Conservation (phyloP, 2,888 invertebrate species). For the Cenopis cana region DNA sequence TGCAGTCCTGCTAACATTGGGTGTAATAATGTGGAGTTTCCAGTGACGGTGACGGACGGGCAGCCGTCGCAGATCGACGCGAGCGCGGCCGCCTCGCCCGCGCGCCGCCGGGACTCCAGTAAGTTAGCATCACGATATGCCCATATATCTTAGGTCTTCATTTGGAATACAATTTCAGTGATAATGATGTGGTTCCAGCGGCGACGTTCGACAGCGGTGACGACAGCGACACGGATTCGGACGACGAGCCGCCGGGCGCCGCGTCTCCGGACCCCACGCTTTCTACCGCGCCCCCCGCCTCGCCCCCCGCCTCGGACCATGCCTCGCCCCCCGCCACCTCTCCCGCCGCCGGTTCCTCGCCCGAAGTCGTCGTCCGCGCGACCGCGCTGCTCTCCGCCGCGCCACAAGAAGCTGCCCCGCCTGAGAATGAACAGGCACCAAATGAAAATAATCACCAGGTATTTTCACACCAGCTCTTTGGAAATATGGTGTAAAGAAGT, state of each 20-base stretch:
- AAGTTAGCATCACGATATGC: conserved; percentile 36
- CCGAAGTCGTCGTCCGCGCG: neutral
- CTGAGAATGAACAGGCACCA: conserved; percentile 13
- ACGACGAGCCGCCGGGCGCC: conserved; percentile 47
- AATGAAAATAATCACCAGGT: conserved; percentile 19
- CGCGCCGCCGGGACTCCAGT: conserved; percentile 62
- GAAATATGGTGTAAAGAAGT: neutral
- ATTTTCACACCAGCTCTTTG: neutral
- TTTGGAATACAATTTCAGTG: no score
- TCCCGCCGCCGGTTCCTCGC: neutral
- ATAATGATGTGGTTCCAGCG: conserved; percentile 51
- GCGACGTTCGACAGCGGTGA: conserved; percentile 78
- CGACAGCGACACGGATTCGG: conserved; percentile 71
- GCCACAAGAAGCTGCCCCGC: neutral
- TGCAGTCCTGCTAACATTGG: neutral
- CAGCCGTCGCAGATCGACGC: conserved; percentile 19
- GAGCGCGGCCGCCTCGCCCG: neutral
- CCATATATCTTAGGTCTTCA: no score
- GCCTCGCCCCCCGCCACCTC: conserved; percentile 3
- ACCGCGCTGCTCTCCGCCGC: neutral
- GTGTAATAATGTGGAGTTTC: neutral
- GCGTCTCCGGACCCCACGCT: neutral
- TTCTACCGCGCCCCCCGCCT: conserved; percentile 52
- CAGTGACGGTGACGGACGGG: conserved; percentile 16
- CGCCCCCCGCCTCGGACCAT: conserved; percentile 48